Percentiles rank a stretch among this genome's conserved stretches.
These are phyloP conservation scores for Lasioglossum marginatum DNA, from an alignment of 2,888 invertebrate species.

Conservation along the genomic window DNA sequence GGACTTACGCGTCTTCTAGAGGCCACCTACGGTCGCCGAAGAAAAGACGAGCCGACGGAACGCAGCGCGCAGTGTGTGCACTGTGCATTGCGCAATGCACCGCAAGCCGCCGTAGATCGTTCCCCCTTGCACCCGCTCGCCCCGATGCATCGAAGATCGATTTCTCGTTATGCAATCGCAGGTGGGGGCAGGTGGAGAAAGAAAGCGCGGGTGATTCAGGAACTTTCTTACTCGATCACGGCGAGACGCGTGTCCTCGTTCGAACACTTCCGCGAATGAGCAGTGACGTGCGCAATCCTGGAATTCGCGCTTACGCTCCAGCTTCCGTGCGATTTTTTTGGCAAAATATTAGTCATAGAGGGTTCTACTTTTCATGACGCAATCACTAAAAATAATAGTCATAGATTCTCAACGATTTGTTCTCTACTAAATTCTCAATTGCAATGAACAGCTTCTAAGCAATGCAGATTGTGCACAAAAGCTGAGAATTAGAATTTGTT, in stretches of 20 bases:
- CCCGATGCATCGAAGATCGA: constrained; percentile 66
- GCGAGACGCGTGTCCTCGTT: constrained; percentile 10
- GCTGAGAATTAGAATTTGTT: background rate
- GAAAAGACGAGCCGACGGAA: constrained; percentile 33
- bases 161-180: constrained; percentile 65
- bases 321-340: background rate
- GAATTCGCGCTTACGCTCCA: background rate
- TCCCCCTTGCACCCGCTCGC: constrained; percentile 19
- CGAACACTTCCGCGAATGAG: constrained; percentile 28
- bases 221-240: constrained; percentile 63
- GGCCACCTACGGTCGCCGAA: background rate
- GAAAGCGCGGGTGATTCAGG: constrained; percentile 50
- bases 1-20: background rate
- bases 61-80: constrained; percentile 12
- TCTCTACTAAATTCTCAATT: background rate
- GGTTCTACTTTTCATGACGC: background rate
- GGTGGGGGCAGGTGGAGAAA: constrained; percentile 20
- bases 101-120: constrained; percentile 31
- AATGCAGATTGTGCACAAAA: background rate
- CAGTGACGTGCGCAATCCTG: background rate
- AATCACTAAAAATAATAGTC: no score
- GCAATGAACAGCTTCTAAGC: background rate
- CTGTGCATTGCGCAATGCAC: constrained; percentile 53
- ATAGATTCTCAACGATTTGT: background rate
- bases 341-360: background rate